phyloP scores from a whole-genome alignment of 2,113 vertebrate species.

The Podocnemis expansa region DNA sequence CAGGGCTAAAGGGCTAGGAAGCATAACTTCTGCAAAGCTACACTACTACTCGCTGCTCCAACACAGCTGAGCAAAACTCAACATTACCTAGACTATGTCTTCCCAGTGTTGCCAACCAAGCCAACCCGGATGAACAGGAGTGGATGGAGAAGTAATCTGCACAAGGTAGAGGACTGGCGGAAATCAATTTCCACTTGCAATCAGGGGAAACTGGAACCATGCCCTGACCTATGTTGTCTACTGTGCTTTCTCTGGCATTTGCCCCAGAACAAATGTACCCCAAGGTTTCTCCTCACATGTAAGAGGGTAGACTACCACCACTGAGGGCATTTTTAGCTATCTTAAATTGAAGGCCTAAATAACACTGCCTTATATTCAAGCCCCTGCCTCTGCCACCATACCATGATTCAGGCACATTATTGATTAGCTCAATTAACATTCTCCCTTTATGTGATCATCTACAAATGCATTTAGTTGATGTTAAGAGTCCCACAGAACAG shows the following conservation, averaged over 20 bases:
- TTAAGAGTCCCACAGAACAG: not conserved
- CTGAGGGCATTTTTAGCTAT: not conserved
- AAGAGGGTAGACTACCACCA: not conserved
- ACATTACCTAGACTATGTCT: too few species aligned
- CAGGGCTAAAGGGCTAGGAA: too few species aligned
- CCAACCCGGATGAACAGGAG: too few species aligned
- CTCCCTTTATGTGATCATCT: not conserved
- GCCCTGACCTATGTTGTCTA: too few species aligned
- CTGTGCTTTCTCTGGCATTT: not conserved
- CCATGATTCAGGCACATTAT: not conserved
- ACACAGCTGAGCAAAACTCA: too few species aligned
- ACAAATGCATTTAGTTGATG: not conserved
- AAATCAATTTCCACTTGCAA: too few species aligned
- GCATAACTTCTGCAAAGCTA: too few species aligned
- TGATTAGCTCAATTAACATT: constrained; percentile 21
- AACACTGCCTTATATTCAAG: constrained; percentile 15
- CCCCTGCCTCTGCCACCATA: not conserved
- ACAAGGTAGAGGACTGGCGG: too few species aligned
- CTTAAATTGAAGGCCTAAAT: constrained; percentile 9
- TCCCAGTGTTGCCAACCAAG: too few species aligned
- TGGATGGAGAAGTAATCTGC: too few species aligned
- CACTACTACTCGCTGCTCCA: too few species aligned
- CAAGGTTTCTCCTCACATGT: not conserved
- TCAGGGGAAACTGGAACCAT: too few species aligned
- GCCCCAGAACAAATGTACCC: not conserved